Conservation (phyloP, 2,888 invertebrate genomes). For the Trachelus stipa region DNA sequence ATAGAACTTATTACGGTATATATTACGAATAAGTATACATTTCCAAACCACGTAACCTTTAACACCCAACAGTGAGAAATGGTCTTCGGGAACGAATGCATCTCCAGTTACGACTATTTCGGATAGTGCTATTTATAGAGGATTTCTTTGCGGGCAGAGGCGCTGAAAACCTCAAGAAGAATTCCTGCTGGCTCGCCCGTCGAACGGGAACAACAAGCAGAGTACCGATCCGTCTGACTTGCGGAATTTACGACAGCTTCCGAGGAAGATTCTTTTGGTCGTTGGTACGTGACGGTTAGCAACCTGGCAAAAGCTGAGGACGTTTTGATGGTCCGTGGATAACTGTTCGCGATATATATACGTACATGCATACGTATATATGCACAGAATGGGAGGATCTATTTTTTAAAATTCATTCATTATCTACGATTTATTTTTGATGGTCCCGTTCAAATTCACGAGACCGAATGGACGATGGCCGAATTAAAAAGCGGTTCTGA, state of each 20-base stretch:
- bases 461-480: neutral
- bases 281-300: neutral
- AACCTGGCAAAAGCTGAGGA: neutral
- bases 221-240: neutral
- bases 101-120: neutral
- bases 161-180: neutral
- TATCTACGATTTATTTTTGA: neutral
- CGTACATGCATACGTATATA: too few species aligned
- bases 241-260: neutral
- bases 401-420: neutral
- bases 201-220: neutral
- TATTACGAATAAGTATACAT: neutral
- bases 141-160: neutral
- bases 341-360: neutral
- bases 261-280: constrained; percentile 2
- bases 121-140: neutral
- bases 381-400: neutral
- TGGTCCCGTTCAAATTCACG: neutral
- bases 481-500: neutral
- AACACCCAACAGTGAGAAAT: neutral
- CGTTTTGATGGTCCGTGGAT: neutral
- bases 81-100: neutral
- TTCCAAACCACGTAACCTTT: neutral
- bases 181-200: neutral
- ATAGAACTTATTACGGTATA: neutral